Base-by-base conservation (phyloP, 1,140 invertebrate species). In the Amphibalanus amphitrite region DNA sequence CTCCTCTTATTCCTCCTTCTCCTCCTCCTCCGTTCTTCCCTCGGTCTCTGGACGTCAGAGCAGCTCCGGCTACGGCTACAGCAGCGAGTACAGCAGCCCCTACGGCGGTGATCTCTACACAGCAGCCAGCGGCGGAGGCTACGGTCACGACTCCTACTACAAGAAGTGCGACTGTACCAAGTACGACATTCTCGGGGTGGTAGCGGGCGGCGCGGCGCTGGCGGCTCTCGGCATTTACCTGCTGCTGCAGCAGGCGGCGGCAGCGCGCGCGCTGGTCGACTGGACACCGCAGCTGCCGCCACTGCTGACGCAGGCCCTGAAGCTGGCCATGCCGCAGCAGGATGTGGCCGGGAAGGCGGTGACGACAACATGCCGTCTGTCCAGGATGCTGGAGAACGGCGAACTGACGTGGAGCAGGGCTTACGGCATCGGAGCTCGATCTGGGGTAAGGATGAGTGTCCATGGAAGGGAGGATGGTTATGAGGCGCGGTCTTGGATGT, bases 21-120 rank as follows among this genome's bases (percentile, higher is more conserved):
- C 4, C 33, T 6, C 33, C 33, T 38, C 33, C 33, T 38, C 33
- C 4, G 15, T 38, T 15, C 4, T 38, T 15, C 33, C 33, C 33
- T 38, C 33, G 4, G 33, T 15, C 47, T 17, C 13, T 20, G 47
- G 13, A 8, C 47, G 47, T 20, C 47, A 59, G 47, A 23, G 47
- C 47, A 59, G 47, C 47, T n/a, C n/a, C n/a, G n/a, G n/a, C n/a
- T 59, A 59, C 47, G 47, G 47, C 47, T 59, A 59, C 47, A 59
- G 47, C 47, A 59, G 47, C 47, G 47, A 23, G 1, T 59, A 59
- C 47, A 59, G 47, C 47, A 23, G 47, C 47, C 47, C 33, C 33
- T 38, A 59, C 47, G 17, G 47, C 47, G 17, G 10, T 20, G 47
- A 59, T 20, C 47, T 59, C 10, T 59, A 59, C 47, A 59, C 47